phyloP scores from a whole-genome alignment of 2,888 invertebrate genomes.

The Metopia argyrocephala region DNA sequence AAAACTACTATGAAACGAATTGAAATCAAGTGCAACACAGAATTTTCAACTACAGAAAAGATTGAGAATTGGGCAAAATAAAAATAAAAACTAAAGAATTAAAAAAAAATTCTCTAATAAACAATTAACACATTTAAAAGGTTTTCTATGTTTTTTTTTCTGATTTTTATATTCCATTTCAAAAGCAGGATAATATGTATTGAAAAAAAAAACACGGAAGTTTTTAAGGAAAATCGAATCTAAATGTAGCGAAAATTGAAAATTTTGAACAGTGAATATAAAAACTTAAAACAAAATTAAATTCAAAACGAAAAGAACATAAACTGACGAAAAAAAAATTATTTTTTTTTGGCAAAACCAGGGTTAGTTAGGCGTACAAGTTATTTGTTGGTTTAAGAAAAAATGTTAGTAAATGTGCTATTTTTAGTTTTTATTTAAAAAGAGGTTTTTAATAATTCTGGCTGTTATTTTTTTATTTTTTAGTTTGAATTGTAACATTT shows the following conservation, averaged over 20 bases:
- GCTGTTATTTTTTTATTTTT: slow-evolving; percentile 33
- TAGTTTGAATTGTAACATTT: slow-evolving; percentile 1
- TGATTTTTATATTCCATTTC: slow-evolving; percentile 15
- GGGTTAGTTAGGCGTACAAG: not conserved
- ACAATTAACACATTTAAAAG: not conserved
- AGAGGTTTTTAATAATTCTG: too few species aligned
- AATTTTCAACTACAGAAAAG: slow-evolving; percentile 52
- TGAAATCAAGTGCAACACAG: slow-evolving; percentile 50
- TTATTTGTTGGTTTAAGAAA: slow-evolving; percentile 21
- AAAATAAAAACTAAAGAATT: slow-evolving; percentile 25
- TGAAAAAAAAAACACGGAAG: not conserved
- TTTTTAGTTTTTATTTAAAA: slow-evolving; percentile 8
- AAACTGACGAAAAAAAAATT: too few species aligned
- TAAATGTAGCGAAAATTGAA: too few species aligned
- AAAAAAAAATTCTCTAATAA: slow-evolving; percentile 20
- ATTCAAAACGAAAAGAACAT: not conserved
- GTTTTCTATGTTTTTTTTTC: slow-evolving; percentile 13
- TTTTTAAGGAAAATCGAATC: too few species aligned
- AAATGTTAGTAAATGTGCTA: slow-evolving; percentile 54
- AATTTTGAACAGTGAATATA: too few species aligned
- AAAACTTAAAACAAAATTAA: too few species aligned
- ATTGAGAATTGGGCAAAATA: slow-evolving; percentile 10
- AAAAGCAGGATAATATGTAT: slow-evolving; percentile 31
- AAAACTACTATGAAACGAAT: slow-evolving; percentile 19
- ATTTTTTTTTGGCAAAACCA: not conserved